Evolutionary conservation across 2,113 vertebrate species (phyloP).

Genomic region (Saiga tatarica): DNA sequence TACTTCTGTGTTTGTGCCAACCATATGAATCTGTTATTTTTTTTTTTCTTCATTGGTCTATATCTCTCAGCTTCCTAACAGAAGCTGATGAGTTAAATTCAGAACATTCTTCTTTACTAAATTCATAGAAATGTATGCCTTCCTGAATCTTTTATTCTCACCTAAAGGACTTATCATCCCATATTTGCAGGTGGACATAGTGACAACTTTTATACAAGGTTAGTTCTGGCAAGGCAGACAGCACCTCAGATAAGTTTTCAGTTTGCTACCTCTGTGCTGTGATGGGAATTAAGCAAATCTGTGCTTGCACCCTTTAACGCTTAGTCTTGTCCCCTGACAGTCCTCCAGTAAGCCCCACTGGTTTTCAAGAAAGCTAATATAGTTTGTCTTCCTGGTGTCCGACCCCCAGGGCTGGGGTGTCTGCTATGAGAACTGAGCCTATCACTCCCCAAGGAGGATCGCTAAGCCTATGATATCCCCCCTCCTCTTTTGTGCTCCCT

Average conservation of each 20-base stretch:
- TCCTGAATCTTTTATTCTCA: not conserved
- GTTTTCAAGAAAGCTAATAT: not conserved
- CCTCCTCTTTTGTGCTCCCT: not conserved
- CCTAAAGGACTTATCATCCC: not conserved
- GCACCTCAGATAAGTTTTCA: not conserved
- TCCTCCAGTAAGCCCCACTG: not conserved
- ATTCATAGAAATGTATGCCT: not conserved
- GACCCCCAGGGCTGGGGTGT: not conserved
- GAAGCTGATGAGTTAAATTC: not conserved
- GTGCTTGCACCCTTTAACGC: rapidly evolving
- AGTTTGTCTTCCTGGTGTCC: not conserved
- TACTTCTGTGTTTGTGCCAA: not conserved
- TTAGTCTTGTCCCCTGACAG: not conserved
- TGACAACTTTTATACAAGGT: not conserved
- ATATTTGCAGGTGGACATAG: not conserved
- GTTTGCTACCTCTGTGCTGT: not conserved
- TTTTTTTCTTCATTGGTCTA: not conserved
- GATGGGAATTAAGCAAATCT: not conserved
- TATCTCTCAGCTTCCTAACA: not conserved
- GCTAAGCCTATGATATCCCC: not conserved
- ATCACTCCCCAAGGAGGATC: not conserved
- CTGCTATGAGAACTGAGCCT: not conserved
- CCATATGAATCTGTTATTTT: not conserved
- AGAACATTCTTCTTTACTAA: not conserved
- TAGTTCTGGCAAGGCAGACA: not conserved